Conservation (phyloP, 2,797 vertebrate species). For the Clarias fuscus region DNA sequence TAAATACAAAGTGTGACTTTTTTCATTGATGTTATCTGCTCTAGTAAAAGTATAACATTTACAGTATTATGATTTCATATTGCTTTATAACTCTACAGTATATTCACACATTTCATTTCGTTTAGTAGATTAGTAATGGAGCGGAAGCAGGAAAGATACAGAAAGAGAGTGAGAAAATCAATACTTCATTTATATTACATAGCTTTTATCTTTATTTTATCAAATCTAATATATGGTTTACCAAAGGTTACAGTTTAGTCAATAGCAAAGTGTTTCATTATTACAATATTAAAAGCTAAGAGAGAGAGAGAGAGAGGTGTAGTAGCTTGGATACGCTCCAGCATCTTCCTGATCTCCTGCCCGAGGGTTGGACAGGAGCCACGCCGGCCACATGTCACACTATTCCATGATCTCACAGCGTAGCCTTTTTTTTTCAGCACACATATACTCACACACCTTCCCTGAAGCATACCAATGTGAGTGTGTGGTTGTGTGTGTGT, state of each 20-base stretch:
- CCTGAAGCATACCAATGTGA: background rate
- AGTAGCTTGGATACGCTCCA: conserved; percentile 47
- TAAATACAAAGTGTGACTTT: background rate
- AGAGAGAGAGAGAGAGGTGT: conserved; percentile 17
- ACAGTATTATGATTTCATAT: background rate
- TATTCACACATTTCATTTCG: background rate
- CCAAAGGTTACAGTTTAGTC: background rate
- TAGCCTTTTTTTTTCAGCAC: conserved; percentile 19
- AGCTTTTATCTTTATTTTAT: background rate
- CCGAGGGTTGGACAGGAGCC: conserved; percentile 50
- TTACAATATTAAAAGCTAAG: too few relatives aligned
- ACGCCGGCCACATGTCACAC: conserved; percentile 65
- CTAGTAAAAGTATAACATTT: background rate
- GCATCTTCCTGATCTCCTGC: conserved; percentile 48
- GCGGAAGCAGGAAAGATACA: background rate
- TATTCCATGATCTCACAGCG: conserved; percentile 58
- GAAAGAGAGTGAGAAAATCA: background rate
- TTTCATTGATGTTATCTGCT: background rate
- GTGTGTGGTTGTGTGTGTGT: conserved; percentile 8
- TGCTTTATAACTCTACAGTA: background rate
- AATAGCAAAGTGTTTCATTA: too few relatives aligned
- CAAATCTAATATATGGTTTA: background rate
- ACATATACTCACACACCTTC: background rate
- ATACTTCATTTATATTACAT: background rate
- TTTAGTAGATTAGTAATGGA: background rate